phyloP scores from a whole-genome alignment of 2,888 invertebrate genomes.

The Strigamia transsilvanica region DNA sequence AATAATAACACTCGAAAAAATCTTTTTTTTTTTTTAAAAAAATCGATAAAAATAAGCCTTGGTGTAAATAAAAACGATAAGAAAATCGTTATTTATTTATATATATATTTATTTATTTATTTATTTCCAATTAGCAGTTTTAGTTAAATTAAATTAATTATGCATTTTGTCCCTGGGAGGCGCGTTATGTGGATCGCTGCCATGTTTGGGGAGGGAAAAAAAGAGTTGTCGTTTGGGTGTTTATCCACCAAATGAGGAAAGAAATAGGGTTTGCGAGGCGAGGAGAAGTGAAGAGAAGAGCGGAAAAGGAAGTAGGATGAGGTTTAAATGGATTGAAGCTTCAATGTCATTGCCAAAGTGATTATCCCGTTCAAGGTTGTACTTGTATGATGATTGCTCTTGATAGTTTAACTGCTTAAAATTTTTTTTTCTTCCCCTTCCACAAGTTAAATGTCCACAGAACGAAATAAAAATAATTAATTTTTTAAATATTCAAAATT shows the following conservation, averaged over 20 bases:
- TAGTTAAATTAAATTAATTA: not conserved
- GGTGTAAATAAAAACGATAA: no score
- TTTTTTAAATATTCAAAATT: not conserved
- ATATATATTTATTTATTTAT: no score
- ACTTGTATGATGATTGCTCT: conserved; percentile 33
- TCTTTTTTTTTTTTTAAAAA: not conserved
- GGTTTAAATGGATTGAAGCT: conserved; percentile 45
- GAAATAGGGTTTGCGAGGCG: not conserved
- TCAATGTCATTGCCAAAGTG: conserved; percentile 49
- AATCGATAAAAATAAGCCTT: not conserved
- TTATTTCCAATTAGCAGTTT: no score
- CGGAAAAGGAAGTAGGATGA: conserved; percentile 47
- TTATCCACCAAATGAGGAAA: conserved; percentile 45
- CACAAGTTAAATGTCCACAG: not conserved
- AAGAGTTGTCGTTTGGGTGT: not conserved
- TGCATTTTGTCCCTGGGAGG: not conserved
- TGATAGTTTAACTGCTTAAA: conserved; percentile 28
- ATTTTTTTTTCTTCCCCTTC: not conserved
- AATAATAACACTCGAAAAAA: no score
- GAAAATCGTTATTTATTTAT: not conserved
- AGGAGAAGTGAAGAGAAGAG: not conserved
- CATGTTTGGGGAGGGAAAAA: not conserved
- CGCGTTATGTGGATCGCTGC: not conserved
- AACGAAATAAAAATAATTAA: not conserved
- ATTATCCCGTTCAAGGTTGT: conserved; percentile 46